These are phyloP conservation scores for Drosophila prosaltans DNA, from an alignment of 1,140 invertebrate species.

Conservation along the genomic window DNA sequence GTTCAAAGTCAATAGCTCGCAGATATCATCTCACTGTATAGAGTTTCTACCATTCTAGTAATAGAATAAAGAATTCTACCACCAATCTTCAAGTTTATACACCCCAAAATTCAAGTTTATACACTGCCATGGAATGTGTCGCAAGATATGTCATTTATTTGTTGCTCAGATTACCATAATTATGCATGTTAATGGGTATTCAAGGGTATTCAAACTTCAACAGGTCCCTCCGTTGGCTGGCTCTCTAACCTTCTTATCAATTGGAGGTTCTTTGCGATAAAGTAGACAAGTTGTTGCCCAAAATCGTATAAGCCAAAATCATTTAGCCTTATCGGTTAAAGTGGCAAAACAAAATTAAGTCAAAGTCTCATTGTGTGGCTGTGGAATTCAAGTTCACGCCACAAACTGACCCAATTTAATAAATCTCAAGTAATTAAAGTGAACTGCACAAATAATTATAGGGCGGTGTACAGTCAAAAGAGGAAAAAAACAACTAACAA, in stretches of 20 bases:
- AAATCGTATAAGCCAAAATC: constrained; percentile 15
- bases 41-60: too few species aligned
- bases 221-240: background rate
- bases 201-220: background rate
- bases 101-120: too few species aligned
- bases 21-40: too few species aligned
- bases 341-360: constrained; percentile 12
- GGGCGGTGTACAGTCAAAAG: constrained; percentile 40
- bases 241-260: background rate
- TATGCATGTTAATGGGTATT: too few species aligned
- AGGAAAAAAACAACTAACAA: constrained; percentile 30
- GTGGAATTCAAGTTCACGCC: constrained; percentile 36
- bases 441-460: constrained; percentile 69
- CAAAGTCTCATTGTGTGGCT: constrained; percentile 1
- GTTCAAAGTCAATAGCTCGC: too few species aligned
- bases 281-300: background rate
- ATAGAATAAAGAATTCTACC: too few species aligned
- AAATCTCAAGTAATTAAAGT: constrained; percentile 65
- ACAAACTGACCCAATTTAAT: constrained; percentile 63
- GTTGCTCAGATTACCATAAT: too few species aligned
- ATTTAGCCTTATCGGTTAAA: constrained; percentile 42
- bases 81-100: too few species aligned
- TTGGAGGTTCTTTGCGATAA: constrained; percentile 13
- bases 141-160: too few species aligned
- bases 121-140: too few species aligned